Base-by-base conservation (phyloP, 2,888 invertebrate genomes). In the Clunio marinus region DNA sequence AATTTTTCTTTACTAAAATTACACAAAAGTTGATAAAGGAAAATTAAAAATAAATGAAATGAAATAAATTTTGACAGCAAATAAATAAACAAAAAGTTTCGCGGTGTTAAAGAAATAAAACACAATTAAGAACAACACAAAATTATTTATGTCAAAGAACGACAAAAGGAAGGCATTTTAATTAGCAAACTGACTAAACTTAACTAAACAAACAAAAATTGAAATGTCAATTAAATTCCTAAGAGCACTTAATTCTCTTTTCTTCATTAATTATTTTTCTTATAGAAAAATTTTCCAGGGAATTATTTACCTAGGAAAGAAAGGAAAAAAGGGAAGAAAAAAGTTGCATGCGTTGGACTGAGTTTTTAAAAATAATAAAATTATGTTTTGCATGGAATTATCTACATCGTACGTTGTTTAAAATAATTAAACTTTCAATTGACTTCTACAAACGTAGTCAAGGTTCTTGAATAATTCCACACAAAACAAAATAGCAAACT, bases 1-100 rank as follows among this genome's bases (percentile, higher is more conserved):
- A 10, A 27, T 46, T 41, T 63, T 65, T 65, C 46, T 24, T 66
- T 66, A 55, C 55, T 55, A 55, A 55, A 66, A 66, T 66, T 46
- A 66, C 63, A 46, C 63, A 65, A 65, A 37, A 60, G 22, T 35
- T 24, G 46, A 55, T 28, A 62, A 66, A 8, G 55, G 35, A 65
- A 57, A 57, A 8, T 15, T 7, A 13, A 32, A 32, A 13, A 32
- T 8, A 51, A 51, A 51, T 51, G 17, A 22, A 51, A 32, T 32
- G 10, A 51, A 51, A 17, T 22, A 17, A 17, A 51, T 20, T 13
- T 5, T 15, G 45, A 15, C 45, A n/a, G 35, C 7, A 13, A 13
- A 41, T n/a, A n/a, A 51, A 51, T 7, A 51, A 7, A 22, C 20
- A 68, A 62, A 25, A 59, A 45, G 15, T 27, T 41, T 28, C 60